A percentile compares a stretch with the other conserved stretches of the same genome.
phyloP scores from a whole-genome alignment of 2,113 vertebrate genomes.

The Mustelus asterias region DNA sequence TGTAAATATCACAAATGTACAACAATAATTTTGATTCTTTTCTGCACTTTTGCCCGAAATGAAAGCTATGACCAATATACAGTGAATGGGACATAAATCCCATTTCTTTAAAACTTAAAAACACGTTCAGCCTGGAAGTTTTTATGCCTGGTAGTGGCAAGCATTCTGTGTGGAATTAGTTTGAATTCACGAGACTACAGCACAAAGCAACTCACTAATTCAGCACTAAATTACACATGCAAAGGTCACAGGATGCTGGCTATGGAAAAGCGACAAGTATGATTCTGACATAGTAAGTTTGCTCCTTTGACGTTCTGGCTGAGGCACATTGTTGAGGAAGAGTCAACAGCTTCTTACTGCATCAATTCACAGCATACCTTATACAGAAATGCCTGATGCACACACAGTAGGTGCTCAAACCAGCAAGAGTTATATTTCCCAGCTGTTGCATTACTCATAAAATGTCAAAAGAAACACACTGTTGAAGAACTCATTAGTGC shows the following conservation, averaged over 20 bases:
- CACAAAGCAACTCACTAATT: background rate
- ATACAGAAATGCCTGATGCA: background rate
- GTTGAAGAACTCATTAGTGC: background rate
- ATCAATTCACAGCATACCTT: background rate
- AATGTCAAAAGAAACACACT: background rate
- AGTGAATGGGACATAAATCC: background rate
- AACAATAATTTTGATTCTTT: background rate
- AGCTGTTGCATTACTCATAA: background rate
- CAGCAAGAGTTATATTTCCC: background rate
- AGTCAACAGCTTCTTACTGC: background rate
- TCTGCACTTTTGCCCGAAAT: background rate
- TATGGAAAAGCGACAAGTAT: background rate
- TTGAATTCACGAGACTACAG: background rate
- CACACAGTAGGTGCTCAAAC: background rate
- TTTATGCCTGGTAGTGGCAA: background rate
- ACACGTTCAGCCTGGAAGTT: background rate
- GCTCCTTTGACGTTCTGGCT: background rate
- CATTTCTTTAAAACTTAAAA: no score
- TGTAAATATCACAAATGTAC: slow-evolving; percentile 45
- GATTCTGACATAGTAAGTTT: background rate
- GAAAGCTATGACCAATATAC: background rate
- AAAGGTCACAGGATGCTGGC: background rate
- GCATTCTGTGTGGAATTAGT: background rate
- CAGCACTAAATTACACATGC: background rate
- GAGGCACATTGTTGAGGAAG: background rate